Percentiles rank a stretch among this genome's conserved stretches.
phyloP scores from a whole-genome alignment of 2,888 invertebrate genomes.

The Formica aserva region DNA sequence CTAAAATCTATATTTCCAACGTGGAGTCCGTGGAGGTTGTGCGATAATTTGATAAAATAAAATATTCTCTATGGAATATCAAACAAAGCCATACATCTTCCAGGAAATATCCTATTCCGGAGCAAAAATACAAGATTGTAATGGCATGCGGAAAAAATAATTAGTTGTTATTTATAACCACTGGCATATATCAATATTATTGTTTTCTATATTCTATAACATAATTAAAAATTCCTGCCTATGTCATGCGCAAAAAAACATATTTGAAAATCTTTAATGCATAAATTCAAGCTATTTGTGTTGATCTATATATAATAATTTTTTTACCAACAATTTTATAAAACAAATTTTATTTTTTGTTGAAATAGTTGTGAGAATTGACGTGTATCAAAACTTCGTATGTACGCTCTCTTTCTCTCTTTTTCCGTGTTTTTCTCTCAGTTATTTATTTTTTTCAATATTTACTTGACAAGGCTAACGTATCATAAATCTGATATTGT shows the following conservation, averaged over 20 bases:
- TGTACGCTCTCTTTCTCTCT: neutral
- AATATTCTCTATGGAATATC: slow-evolving; percentile 33
- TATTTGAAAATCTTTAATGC: neutral
- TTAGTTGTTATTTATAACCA: slow-evolving; percentile 20
- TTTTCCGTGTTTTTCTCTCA: neutral
- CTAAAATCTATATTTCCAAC: slow-evolving; percentile 27
- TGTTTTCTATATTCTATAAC: neutral
- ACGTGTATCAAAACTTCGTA: neutral
- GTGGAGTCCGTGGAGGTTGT: neutral
- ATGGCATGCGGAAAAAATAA: neutral
- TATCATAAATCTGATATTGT: slow-evolving; percentile 32
- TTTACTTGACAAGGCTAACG: neutral
- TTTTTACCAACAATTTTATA: neutral
- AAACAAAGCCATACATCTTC: slow-evolving; percentile 35
- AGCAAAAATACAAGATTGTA: slow-evolving; percentile 5
- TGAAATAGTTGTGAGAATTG: neutral
- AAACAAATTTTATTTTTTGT: neutral
- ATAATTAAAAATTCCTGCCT: neutral
- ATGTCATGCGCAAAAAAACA: neutral
- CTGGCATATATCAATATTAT: neutral
- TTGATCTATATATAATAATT: neutral
- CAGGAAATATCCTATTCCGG: neutral
- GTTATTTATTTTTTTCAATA: slow-evolving; percentile 10
- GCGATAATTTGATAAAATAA: slow-evolving; percentile 47
- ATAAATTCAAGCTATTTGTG: neutral